Base-by-base conservation (phyloP, 2,888 invertebrate genomes). In the Melanotus villosus region DNA sequence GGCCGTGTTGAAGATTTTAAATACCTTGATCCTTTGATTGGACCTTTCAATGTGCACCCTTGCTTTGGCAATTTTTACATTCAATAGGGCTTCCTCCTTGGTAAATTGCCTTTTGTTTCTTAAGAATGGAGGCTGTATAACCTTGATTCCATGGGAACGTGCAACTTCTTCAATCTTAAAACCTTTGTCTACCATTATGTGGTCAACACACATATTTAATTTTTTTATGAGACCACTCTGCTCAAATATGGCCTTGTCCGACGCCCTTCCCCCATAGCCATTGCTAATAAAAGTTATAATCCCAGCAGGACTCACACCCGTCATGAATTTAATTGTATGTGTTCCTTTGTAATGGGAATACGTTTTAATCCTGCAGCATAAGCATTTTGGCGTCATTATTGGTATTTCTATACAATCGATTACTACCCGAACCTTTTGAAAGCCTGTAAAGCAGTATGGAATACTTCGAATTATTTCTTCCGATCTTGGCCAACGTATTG, bases 311-410 rank as follows among this genome's bases (percentile, higher is more conserved):
- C n/a, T n/a, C n/a, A n/a, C n/a, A n/a, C n/a, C n/a, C n/a, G n/a
- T n/a, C n/a, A n/a, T n/a, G n/a, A n/a, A n/a, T n/a, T n/a, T n/a
- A n/a, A n/a, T n/a, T n/a, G n/a, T n/a, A n/a, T n/a, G n/a, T n/a
- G n/a, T n/a, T n/a, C n/a, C n/a, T n/a, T n/a, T n/a, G n/a, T n/a
- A 77, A 34, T 73, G 70, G 0, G 77, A 78, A 70, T 77, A 76
- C 5, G 77, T 75, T 18, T 68, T 18, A 5, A 77, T 38, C 65
- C 73, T 58, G 41, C 77, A 78, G 19, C 67, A 71, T n/a, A 76
- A 60, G 60, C 73, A 71, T 16, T 72, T 72, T 4, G 74, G 72
- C 34, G 64, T 70, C 52, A 76, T 70, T 16, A 76, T 68, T 32
- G 45, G 45, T 47, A 77, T 67, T 56, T 78, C 78, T 0, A 73